phyloP scores from a whole-genome alignment of 2,113 vertebrate genomes.

The Phylloscopus whistleri region DNA sequence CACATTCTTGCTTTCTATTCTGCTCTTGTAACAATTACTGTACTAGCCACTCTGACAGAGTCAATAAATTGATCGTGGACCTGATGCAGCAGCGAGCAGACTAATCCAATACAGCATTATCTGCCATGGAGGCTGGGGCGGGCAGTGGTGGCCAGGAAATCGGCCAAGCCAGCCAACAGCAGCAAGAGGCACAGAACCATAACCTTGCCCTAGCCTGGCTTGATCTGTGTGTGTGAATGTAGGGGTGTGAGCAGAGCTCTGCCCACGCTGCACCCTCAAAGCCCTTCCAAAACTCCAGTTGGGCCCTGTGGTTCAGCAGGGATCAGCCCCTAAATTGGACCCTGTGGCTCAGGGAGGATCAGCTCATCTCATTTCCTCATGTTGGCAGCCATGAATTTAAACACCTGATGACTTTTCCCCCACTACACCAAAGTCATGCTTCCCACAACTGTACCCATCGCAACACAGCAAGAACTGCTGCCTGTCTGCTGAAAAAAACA shows the following conservation, averaged over 20 bases:
- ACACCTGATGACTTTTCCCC: not conserved
- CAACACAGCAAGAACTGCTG: not conserved
- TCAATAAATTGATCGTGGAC: slow-evolving; percentile 86
- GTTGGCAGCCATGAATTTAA: not conserved
- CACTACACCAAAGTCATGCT: not conserved
- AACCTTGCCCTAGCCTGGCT: not conserved
- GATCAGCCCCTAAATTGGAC: not conserved
- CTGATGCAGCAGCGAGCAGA: slow-evolving; percentile 75
- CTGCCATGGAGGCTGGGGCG: slow-evolving; percentile 34
- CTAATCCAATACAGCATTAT: slow-evolving; percentile 76
- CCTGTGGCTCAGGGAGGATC: slow-evolving; percentile 25
- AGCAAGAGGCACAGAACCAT: not conserved
- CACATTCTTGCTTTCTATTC: slow-evolving; percentile 76
- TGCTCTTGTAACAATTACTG: slow-evolving; percentile 79
- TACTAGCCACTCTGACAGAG: slow-evolving; percentile 78
- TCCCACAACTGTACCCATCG: not conserved
- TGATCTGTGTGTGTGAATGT: not conserved
- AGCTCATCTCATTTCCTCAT: not conserved
- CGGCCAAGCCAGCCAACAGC: slow-evolving; percentile 3
- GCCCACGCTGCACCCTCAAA: not conserved
- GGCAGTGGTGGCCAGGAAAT: slow-evolving; percentile 37
- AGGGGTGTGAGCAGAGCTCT: not conserved
- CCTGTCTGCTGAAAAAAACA: not conserved
- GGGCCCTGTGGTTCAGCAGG: slow-evolving; percentile 17
- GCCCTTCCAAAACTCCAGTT: not conserved